These are phyloP conservation scores for Darevskia nairensis DNA, from an alignment of 2,797 vertebrate species.

Conservation along the genomic window DNA sequence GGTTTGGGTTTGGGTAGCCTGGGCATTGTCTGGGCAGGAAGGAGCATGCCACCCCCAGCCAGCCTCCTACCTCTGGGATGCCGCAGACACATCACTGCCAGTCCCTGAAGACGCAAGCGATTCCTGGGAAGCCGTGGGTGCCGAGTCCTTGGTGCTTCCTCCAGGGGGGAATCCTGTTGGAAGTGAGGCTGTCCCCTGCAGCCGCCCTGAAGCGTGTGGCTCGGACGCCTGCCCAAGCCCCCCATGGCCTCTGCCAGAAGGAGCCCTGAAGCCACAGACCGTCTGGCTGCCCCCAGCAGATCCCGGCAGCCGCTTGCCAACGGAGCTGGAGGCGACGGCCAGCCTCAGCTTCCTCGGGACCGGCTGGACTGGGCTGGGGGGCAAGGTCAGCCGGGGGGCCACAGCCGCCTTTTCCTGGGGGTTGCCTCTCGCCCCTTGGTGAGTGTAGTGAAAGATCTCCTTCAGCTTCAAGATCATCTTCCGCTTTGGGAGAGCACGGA, in stretches of 20 bases:
- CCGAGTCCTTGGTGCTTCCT: conserved; percentile 45
- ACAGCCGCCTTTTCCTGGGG: conserved; percentile 79
- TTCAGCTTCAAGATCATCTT: conserved; percentile 97
- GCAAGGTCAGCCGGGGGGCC: conserved; percentile 53
- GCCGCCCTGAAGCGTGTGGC: background rate
- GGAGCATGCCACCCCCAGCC: background rate
- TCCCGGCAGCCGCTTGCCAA: conserved; percentile 9
- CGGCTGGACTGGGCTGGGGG: background rate
- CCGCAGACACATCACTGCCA: conserved; percentile 81
- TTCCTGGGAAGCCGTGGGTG: conserved; percentile 82
- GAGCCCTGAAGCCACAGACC: background rate
- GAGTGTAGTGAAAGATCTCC: conserved; percentile 98
- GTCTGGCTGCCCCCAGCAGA: background rate
- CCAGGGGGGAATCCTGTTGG: conserved; percentile 27
- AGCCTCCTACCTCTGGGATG: conserved; percentile 83
- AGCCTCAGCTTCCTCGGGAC: fast-evolving
- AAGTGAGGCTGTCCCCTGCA: background rate
- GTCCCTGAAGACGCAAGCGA: conserved; percentile 81
- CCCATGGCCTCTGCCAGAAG: background rate
- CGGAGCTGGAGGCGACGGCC: fast-evolving
- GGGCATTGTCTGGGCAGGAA: background rate
- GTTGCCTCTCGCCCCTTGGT: conserved; percentile 85
- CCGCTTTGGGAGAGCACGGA: conserved; percentile 91
- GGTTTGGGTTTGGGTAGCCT: background rate
- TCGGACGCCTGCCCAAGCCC: background rate